Evolutionary conservation across 2,888 invertebrate species (phyloP).

Genomic region (Chrysolina oricalcia): DNA sequence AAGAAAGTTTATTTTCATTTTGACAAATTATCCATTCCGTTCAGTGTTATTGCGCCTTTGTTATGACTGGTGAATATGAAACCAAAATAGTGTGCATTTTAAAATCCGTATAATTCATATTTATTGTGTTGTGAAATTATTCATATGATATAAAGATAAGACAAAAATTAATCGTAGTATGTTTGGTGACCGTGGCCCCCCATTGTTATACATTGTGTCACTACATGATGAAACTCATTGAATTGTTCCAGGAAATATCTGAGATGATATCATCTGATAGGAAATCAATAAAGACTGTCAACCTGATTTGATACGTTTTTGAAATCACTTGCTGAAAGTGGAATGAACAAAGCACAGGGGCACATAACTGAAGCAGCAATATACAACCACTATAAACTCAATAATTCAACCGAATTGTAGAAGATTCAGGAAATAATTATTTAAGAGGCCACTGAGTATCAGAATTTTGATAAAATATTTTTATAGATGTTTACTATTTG

Average conservation of each 20-base stretch:
- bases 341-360: not conserved
- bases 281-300: not conserved
- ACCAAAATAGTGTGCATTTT: not conserved
- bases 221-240: not conserved
- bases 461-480: too few species aligned
- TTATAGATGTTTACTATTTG: too few species aligned
- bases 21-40: too few species aligned
- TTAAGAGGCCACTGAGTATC: too few species aligned
- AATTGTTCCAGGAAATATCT: not conserved
- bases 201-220: not conserved
- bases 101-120: not conserved
- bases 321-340: not conserved
- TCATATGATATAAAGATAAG: not conserved
- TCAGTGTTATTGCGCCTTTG: too few species aligned
- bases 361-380: too few species aligned
- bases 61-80: not conserved
- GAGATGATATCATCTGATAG: conserved; percentile 4
- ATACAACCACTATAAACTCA: too few species aligned
- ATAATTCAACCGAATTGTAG: too few species aligned
- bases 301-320: not conserved
- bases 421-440: too few species aligned
- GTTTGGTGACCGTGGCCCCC: conserved; percentile 4
- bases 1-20: too few species aligned
- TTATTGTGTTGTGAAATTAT: not conserved
- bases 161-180: not conserved